These are phyloP conservation scores for Drosophila lacertosa DNA, from an alignment of 1,140 invertebrate genomes.

Conservation along the genomic window DNA sequence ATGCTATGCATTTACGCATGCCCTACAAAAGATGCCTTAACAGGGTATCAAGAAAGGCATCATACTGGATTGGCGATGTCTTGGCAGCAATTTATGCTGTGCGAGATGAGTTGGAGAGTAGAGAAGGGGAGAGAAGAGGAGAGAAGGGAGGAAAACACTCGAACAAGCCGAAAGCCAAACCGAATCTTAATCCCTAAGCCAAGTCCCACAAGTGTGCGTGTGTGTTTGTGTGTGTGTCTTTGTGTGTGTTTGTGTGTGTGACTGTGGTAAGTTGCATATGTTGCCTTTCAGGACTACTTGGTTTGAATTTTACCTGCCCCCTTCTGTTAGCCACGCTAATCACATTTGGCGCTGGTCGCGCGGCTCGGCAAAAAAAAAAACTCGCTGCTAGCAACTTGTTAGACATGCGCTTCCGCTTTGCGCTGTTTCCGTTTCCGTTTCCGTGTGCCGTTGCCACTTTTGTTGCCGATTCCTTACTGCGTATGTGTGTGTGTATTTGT, in stretches of 20 bases:
- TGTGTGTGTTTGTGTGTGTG: constrained; percentile 1
- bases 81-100: constrained; percentile 45
- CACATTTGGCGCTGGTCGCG: constrained; percentile 35
- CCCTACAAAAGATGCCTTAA: background rate
- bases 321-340: constrained; percentile 49
- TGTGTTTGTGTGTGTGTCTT: background rate
- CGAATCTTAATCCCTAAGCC: constrained; percentile 24
- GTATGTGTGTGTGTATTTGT: too few relatives aligned
- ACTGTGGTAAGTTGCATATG: constrained; percentile 26
- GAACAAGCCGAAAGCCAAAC: constrained; percentile 16
- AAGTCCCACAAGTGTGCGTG: constrained; percentile 21
- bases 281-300: background rate
- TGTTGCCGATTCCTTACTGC: constrained; percentile 21
- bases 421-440: constrained; percentile 75
- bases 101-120: background rate
- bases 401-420: constrained; percentile 74
- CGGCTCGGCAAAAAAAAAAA: constrained; percentile 35
- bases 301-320: too few relatives aligned
- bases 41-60: constrained; percentile 54
- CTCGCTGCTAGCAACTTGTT: constrained; percentile 70
- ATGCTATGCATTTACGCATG: background rate
- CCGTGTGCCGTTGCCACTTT: constrained; percentile 58
- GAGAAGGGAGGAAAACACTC: background rate
- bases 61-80: constrained; percentile 53
- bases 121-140: background rate